Base-by-base conservation (phyloP, 2,797 vertebrate genomes). In the Girardinus metallicus region DNA sequence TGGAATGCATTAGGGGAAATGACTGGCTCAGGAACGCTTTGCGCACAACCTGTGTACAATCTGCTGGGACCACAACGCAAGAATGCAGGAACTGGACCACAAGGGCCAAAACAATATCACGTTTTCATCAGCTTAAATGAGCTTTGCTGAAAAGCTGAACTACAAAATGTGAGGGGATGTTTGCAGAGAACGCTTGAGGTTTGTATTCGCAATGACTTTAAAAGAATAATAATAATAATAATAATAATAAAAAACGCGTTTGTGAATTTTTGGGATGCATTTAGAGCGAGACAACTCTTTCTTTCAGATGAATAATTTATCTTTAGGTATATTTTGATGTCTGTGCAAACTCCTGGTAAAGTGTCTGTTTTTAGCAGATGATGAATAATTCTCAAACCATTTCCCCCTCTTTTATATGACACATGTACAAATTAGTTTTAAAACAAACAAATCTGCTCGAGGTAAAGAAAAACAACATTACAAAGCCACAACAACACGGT, bases 1-100 rank as follows among this genome's bases (percentile, higher is more conserved):
- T 89, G 91, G 90, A 83, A 86, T 31, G 60, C 13, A 77, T 87
- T 91, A 47, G 75, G 1, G 75, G 74, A 81, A 88, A 88, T 80
- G 26, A 83, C 46, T 47, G 64, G 72, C 77, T 82, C 26, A 78
- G 73, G 51, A 55, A 44, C 73, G 76, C 73, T 87, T 74, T 79
- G 73, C 29, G 29, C 78, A 74, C 73, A 81, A 87, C 87, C 87
- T 90, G 87, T 55, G 16, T 73, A 76, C 70, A 81, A 60, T 80
- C 75, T 80, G 62, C 36, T 80, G 73, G 60, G 72, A 78, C 85
- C 78, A 84, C 78, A 84, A 80, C 47, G 77, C 47, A 72, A 49
- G 60, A 34, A 16, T 43, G 47, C 9, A 66, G 11, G 46, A 86
- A 84, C 70, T 78, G 39, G 82, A n/a, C 49, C 62, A n/a, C 34